phyloP scores from a whole-genome alignment of 2,888 invertebrate species.

The Drosophila neutralis region DNA sequence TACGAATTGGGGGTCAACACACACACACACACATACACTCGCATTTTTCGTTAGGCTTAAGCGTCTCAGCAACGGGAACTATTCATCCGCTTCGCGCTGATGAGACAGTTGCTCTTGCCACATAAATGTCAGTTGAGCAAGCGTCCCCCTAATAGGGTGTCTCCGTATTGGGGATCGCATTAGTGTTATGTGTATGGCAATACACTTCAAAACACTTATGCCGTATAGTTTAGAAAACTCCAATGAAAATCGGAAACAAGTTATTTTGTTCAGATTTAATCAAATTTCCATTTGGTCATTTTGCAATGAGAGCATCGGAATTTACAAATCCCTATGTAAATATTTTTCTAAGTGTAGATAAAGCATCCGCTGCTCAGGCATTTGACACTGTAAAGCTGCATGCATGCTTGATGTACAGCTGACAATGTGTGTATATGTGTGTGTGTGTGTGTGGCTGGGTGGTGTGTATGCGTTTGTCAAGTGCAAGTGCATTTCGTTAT shows the following conservation, averaged over 20 bases:
- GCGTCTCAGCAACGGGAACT: conserved; percentile 40
- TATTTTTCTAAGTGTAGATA: neutral
- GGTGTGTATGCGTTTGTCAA: conserved; percentile 40
- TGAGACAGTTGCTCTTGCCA: conserved; percentile 33
- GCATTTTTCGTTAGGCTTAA: conserved; percentile 29
- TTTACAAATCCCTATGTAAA: too few species aligned
- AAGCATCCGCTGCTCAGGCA: conserved; percentile 33
- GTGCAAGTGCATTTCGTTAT: conserved; percentile 79
- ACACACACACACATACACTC: neutral
- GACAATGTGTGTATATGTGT: conserved; percentile 16
- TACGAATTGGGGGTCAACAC: conserved; percentile 45
- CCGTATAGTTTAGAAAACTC: neutral
- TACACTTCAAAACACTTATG: conserved; percentile 1
- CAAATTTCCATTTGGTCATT: neutral
- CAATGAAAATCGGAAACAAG: neutral
- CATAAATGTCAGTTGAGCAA: conserved; percentile 63
- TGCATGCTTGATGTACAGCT: conserved; percentile 42
- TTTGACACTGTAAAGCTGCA: conserved; percentile 54
- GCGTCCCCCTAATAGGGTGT: conserved; percentile 5
- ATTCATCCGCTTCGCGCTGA: conserved; percentile 38
- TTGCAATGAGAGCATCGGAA: neutral
- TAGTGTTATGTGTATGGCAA: conserved; percentile 16
- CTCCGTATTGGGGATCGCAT: conserved; percentile 25
- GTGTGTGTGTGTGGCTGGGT: conserved; percentile 16
- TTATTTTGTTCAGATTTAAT: neutral